Base-by-base conservation (phyloP, 2,113 vertebrate genomes). In the Edolisoma coerulescens region DNA sequence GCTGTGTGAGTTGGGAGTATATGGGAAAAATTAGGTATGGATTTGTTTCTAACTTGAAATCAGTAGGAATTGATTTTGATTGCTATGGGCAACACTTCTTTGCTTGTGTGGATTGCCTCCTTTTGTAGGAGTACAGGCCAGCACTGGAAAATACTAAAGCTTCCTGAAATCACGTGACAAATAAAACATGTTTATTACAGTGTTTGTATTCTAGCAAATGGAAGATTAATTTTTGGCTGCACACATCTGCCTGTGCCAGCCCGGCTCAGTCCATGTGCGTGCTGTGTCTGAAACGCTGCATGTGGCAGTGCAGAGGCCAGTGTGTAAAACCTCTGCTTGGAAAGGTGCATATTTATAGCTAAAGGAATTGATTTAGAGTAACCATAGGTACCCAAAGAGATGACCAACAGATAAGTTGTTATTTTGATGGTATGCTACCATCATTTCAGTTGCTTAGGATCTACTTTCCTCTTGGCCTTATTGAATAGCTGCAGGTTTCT, bases 111-210 rank as follows among this genome's bases (percentile, higher is more conserved):
- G 2, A 5, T 63, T 79, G 16, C 15, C 3, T 54, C 0, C 9
- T 53, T 75, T 82, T 92, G 20, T 71, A 47, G 35, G 10, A 45
- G 9, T 37, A 20, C 5, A 42, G 15, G 3, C 16, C 37, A 50
- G 6, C 5, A 1, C 3, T 71, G 82, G 39, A 63, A 75, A 59
- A 49, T 27, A 23, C 14, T 73, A 32, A 57, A 81, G 10, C 3
- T 63, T 74, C 37, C 17, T 84, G 50, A 44, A 78, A 33, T 69
- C 11, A 3, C 7, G 3, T 59, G 45, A 5, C 5, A 73, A 84
- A 50, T 56, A 28, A 69, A 73, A 16, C 0, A 4, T 2, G 1
- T 33, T 24, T 59, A 4, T 49, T 27, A 1, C 0, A 69, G 6
- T 1, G 7, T 30, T 49, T 74, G 1, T 28, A 2, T 53, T 45